Evolutionary conservation across 2,113 vertebrate species (phyloP), one percentile per base, ranked within the genome.

Genomic region (Rhipidura dahli): DNA sequence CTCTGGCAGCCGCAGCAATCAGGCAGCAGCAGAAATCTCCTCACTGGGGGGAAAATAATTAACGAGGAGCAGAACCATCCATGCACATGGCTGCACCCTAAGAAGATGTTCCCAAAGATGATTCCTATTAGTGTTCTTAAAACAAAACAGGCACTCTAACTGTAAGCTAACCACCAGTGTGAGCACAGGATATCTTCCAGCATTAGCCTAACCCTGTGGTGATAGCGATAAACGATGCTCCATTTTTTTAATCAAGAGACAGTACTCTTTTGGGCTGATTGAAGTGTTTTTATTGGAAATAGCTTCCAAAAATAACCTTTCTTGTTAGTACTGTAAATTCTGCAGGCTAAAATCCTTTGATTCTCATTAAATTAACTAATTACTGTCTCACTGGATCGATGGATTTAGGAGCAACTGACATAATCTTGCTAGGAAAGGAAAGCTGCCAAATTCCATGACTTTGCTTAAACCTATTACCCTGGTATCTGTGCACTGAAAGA

Each of bases 361-460:
- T 97, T 92, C 93, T 95, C 66, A 91, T 97, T 97, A 94, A 90
- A 93, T 94, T 92, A 97, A 89, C 53, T 90, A 96, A 76, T 96
- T 53, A 37, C 73, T 93, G 57, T 90, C 94, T 97, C 71, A 71
- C 17, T 72, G 42, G 39, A 94, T 96, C 93, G 1, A 44, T 96
- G 85, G 71, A 70, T 95, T 96, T 66, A 94, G 53, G 39, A 87
- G 33, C 44, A 90, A 83, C 49, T 81, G 63, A 81, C 70, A 71
- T 71, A 59, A 75, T 37, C 89, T 94, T 64, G 30, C 69, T 60
- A 83, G 70, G 64, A 76, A 65, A 91, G 61, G 53, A 94, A 81
- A 95, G 72, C 76, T 86, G 83, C 75, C 91, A 83, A 91, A 76
- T 89, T 97, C 79, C 69, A 13, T 79, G 66, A 63, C 54, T 85